Evolutionary conservation across 92 coral and sea anemone species (phyloP), one percentile per base, ranked within the genome.

Genomic region (Umimayanthus chanpuru): DNA sequence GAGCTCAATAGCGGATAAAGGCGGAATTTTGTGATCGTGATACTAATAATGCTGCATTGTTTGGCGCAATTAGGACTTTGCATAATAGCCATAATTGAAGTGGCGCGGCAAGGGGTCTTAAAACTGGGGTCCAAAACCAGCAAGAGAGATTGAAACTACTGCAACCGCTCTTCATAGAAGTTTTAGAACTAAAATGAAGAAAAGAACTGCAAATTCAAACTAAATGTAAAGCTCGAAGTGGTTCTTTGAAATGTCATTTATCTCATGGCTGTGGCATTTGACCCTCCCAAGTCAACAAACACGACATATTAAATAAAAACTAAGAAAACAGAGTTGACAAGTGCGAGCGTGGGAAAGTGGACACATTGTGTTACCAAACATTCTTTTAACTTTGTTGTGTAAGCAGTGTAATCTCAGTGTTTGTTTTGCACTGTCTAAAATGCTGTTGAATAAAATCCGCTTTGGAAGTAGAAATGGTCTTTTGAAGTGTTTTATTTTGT

Each of bases 331-430:
- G 3, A 40, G 9, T 29, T 70, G 87, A 83, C 78, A 83, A 43
- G 78, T 68, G 65, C 40, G n/a, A 83, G 79, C 87, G 87, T 83
- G 87, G 87, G 87, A 83, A 83, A 83, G 66, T 66, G 14, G 77
- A 67, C 65, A 43, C 40, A 67, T n/a, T 32, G 2, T 68, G 23
- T 70, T 83, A 64, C 56, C 65, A 67, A 82, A 82, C 82, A 78
- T 82, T 66, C 76, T 82, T 67, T 53, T 83, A 26, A 65, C 68
- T 67, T 82, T 68, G 65, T 68, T 82, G 77, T 82, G 86, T 47
- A 82, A 82, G 86, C 87, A 83, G 21, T 72, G 0, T 44, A 83
- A 83, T 83, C 87, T 23, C 56, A 39, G 29, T 83, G 78, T 83
- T 83, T 83, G 87, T 71, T 83, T 83, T 68, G 23, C 16, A 25